A percentile compares a stretch with the other conserved stretches of the same genome.
Evolutionary conservation across 2,113 vertebrate species (phyloP).

Genomic region (Grallaria varia): DNA sequence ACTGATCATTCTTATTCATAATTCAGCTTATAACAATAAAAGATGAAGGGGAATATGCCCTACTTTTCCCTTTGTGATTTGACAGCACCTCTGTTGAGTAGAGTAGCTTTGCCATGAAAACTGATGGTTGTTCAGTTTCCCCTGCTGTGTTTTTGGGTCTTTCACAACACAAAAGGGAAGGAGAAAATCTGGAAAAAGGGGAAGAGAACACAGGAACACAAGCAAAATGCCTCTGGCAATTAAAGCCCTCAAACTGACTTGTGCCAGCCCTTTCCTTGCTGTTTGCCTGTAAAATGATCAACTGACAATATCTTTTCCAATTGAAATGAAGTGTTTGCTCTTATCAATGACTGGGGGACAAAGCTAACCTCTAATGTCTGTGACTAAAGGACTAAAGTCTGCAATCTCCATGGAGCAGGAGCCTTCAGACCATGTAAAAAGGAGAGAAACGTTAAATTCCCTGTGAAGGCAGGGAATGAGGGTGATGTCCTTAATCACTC

Average conservation of each 20-base stretch:
- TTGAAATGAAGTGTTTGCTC: neutral
- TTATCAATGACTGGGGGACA: neutral
- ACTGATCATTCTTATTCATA: neutral
- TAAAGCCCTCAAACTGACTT: neutral
- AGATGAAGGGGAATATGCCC: neutral
- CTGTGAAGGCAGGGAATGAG: neutral
- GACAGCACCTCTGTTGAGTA: neutral
- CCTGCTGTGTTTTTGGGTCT: neutral
- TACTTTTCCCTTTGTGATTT: conserved; percentile 3
- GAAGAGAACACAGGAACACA: neutral
- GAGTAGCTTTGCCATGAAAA: neutral
- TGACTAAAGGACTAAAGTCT: neutral
- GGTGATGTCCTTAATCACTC: neutral
- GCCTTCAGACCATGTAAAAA: neutral
- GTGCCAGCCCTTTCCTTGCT: neutral
- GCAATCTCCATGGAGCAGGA: neutral
- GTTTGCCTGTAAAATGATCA: neutral
- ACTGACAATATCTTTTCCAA: neutral
- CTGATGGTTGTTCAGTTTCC: neutral
- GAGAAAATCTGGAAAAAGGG: neutral
- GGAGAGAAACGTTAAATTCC: neutral
- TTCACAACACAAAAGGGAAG: neutral
- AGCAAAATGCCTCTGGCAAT: neutral
- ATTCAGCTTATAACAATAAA: neutral
- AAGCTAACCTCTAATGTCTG: neutral